Percentiles rank a stretch among this genome's conserved stretches.
These are phyloP conservation scores for Poeciliopsis infans DNA, from an alignment of 2,797 vertebrate genomes.

Conservation along the genomic window DNA sequence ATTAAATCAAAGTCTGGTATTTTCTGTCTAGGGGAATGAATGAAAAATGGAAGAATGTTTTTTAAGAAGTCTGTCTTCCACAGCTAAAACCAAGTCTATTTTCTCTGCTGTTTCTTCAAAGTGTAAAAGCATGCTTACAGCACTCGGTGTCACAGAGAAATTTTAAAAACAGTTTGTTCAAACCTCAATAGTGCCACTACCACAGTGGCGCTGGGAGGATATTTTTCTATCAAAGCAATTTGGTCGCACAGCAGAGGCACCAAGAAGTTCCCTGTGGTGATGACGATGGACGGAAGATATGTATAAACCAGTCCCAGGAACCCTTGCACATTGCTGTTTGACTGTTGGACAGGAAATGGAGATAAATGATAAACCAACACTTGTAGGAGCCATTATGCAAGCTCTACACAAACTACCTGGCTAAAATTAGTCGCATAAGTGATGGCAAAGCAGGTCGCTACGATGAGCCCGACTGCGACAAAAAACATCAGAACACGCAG, in stretches of 20 bases:
- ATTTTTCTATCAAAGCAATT: slow-evolving; percentile 81
- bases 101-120: neutral
- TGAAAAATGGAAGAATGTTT: neutral
- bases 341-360: slow-evolving; percentile 47
- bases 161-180: slow-evolving; percentile 12
- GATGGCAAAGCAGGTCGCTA: slow-evolving; percentile 79
- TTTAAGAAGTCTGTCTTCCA: neutral
- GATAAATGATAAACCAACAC: slow-evolving; percentile 4
- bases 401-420: slow-evolving; percentile 69
- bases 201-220: slow-evolving; percentile 81
- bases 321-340: neutral
- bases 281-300: slow-evolving; percentile 88
- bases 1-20: neutral
- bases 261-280: slow-evolving; percentile 85
- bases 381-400: neutral
- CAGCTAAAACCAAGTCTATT: neutral
- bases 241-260: slow-evolving; percentile 84
- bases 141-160: neutral
- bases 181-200: slow-evolving; percentile 86
- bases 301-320: slow-evolving; percentile 78
- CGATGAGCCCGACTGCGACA: slow-evolving; percentile 74
- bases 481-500: slow-evolving; percentile 74
- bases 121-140: neutral
- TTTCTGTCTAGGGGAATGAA: neutral
- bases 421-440: slow-evolving; percentile 74